Conservation (phyloP, 2,888 invertebrate species). For the Cantharis rufa region DNA sequence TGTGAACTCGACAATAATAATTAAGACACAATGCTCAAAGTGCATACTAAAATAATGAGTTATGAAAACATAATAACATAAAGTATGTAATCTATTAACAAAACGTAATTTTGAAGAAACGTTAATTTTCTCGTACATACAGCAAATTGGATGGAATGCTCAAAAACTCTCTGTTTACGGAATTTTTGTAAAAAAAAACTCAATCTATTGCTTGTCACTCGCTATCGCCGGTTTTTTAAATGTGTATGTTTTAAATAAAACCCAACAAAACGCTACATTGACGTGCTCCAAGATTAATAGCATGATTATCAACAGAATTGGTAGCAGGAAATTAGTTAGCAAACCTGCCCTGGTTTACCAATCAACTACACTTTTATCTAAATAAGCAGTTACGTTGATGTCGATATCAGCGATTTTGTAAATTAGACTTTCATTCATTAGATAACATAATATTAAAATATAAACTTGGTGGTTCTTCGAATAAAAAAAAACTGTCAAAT, state of each 20-base stretch:
- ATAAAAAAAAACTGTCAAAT: background rate
- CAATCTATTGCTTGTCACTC: slow-evolving; percentile 54
- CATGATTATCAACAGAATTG: slow-evolving; percentile 48
- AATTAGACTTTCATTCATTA: background rate
- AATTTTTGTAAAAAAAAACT: slow-evolving; percentile 42
- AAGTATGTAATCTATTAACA: background rate
- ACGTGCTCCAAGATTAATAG: slow-evolving; percentile 53
- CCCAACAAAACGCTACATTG: slow-evolving; percentile 51
- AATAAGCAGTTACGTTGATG: background rate
- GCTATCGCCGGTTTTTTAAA: slow-evolving; percentile 51
- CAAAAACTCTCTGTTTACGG: background rate
- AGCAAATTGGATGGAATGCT: background rate
- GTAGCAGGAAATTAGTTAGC: slow-evolving; percentile 48
- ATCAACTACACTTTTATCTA: slow-evolving; percentile 14
- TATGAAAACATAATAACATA: background rate
- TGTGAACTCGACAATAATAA: slow-evolving; percentile 29
- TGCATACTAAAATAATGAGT: slow-evolving; percentile 5
- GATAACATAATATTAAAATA: background rate
- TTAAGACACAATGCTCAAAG: slow-evolving; percentile 33
- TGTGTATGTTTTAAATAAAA: slow-evolving; percentile 47
- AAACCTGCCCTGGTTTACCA: slow-evolving; percentile 38
- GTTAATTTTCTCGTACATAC: background rate
- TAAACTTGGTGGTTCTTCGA: background rate
- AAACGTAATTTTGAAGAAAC: background rate
- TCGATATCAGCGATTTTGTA: background rate